Conservation (phyloP, 2,113 vertebrate species). For the Atherinomorus stipes region DNA sequence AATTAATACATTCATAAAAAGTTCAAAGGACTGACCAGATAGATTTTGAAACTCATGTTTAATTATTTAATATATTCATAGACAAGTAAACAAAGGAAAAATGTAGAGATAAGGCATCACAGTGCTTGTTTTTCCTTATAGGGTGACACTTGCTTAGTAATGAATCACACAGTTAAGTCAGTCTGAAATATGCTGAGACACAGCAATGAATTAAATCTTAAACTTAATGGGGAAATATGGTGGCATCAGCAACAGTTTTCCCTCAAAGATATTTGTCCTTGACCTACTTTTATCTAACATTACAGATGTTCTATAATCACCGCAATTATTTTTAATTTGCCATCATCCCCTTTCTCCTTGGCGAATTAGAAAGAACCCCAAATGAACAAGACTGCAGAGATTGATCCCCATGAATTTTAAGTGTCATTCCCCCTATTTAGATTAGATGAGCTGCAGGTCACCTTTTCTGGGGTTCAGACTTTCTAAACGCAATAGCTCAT, state of each 20-base stretch:
- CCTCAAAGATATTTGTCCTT: constrained; percentile 60
- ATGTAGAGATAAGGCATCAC: background rate
- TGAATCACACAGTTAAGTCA: background rate
- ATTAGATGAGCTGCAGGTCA: constrained; percentile 73
- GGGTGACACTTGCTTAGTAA: background rate
- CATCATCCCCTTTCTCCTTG: constrained; percentile 61
- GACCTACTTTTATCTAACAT: constrained; percentile 61
- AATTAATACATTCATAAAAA: too few species aligned
- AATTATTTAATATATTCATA: too few species aligned
- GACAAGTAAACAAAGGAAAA: background rate
- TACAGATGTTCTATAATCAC: constrained; percentile 73
- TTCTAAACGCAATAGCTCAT: constrained; percentile 66
- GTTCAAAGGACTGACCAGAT: too few species aligned
- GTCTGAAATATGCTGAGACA: background rate
- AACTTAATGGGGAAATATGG: constrained; percentile 31
- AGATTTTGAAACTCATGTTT: too few species aligned
- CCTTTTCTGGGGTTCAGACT: constrained; percentile 63
- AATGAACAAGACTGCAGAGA: constrained; percentile 58
- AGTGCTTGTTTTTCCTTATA: background rate
- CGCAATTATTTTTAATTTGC: constrained; percentile 76
- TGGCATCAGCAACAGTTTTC: constrained; percentile 11
- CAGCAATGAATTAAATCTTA: constrained; percentile 11
- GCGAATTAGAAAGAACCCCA: constrained; percentile 52
- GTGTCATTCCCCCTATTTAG: constrained; percentile 62
- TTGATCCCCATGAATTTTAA: constrained; percentile 67